Evolutionary conservation across 1,140 invertebrate genomes (phyloP).

Genomic region (Nymphalis io): DNA sequence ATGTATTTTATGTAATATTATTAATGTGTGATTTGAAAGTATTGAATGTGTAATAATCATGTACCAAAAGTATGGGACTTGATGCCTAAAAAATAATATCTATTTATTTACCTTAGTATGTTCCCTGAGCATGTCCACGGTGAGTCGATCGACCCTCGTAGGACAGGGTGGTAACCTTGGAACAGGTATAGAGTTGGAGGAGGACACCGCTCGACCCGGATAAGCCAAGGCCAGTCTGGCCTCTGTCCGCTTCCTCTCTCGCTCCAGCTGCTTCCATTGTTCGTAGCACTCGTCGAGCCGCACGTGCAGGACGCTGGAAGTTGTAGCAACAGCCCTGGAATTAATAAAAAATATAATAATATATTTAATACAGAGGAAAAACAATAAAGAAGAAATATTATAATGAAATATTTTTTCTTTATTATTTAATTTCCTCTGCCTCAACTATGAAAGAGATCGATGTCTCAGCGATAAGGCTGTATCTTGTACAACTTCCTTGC

Average conservation of each 20-base stretch:
- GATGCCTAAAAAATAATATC: too few species aligned
- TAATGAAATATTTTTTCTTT: too few species aligned
- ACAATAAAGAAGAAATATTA: too few species aligned
- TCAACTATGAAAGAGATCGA: too few species aligned
- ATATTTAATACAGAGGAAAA: too few species aligned
- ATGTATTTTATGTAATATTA: too few species aligned
- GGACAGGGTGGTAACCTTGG: conserved; percentile 90
- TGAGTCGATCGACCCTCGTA: conserved; percentile 90
- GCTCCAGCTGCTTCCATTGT: conserved; percentile 90
- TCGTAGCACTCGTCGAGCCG: conserved; percentile 91
- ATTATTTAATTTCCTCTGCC: too few species aligned
- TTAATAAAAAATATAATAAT: conserved; percentile 13
- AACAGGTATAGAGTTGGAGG: conserved; percentile 90
- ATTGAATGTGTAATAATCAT: too few species aligned
- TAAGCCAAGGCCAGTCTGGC: conserved; percentile 90
- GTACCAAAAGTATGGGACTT: too few species aligned
- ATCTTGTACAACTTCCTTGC: too few species aligned
- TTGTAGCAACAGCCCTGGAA: conserved; percentile 57
- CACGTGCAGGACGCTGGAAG: conserved; percentile 86
- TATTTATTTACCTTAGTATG: conserved; percentile 65
- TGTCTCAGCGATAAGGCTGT: too few species aligned
- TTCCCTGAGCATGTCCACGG: conserved; percentile 91
- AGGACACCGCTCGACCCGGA: conserved; percentile 90
- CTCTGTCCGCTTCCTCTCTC: conserved; percentile 92
- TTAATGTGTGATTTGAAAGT: too few species aligned